phyloP scores from a whole-genome alignment of 2,113 vertebrate species.

The Fregetta grallaria region DNA sequence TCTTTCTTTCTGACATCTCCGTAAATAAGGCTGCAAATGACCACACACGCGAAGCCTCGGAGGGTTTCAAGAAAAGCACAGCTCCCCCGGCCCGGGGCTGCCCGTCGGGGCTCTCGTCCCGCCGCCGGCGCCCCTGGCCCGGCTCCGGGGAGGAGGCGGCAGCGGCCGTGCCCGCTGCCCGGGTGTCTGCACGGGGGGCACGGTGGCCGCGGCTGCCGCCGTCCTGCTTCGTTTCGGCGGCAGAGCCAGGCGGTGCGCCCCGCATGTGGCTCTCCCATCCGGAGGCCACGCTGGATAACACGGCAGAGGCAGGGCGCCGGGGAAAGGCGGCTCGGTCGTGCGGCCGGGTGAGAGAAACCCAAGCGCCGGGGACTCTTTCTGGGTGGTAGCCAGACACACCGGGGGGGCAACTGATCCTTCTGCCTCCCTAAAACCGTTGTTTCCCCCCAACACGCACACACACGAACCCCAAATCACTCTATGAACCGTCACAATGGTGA shows the following conservation, averaged over 20 bases:
- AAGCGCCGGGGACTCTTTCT: conserved; percentile 5
- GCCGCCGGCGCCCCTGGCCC: not conserved
- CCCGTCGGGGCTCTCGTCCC: not conserved
- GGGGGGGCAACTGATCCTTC: not conserved
- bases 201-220: not conserved
- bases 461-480: not conserved
- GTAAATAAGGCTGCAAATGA: not conserved
- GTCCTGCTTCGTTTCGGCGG: not conserved
- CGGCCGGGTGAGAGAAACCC: not conserved
- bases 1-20: conserved; percentile 39
- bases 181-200: not conserved
- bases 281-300: not conserved
- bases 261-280: not conserved
- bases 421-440: not conserved
- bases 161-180: not conserved
- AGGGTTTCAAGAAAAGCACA: not conserved
- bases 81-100: not conserved
- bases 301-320: not conserved
- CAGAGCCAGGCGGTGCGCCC: not conserved
- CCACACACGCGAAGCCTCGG: not conserved
- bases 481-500: conserved; percentile 39
- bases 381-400: conserved; percentile 11
- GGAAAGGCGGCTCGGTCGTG: not conserved
- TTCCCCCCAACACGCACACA: not conserved
- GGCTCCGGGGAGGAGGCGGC: not conserved